Conservation (phyloP, 2,888 invertebrate species). For the Subacronicta megacephala region DNA sequence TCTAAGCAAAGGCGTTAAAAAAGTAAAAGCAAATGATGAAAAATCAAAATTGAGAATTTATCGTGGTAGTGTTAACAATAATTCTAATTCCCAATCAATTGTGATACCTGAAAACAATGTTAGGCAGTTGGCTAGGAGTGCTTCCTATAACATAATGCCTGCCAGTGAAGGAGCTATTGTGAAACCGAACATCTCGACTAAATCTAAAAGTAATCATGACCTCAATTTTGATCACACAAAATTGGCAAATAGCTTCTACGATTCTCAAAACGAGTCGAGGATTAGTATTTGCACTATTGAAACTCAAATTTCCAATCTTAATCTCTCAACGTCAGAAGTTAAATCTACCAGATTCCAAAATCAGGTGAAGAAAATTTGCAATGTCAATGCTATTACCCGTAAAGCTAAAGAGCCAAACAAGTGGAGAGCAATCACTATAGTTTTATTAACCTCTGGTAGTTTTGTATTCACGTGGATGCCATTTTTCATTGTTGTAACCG, state of each 20-base stretch:
- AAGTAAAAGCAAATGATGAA: constrained; percentile 54
- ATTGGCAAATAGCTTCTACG: constrained; percentile 39
- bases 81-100: constrained; percentile 53
- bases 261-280: constrained; percentile 64
- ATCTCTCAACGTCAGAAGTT: constrained; percentile 47
- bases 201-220: constrained; percentile 75
- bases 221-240: constrained; percentile 56
- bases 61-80: constrained; percentile 64
- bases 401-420: constrained; percentile 81
- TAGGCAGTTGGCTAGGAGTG: constrained; percentile 69
- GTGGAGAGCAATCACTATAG: constrained; percentile 91
- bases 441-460: constrained; percentile 90
- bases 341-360: constrained; percentile 44
- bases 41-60: constrained; percentile 74
- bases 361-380: constrained; percentile 46
- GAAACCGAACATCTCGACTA: constrained; percentile 43
- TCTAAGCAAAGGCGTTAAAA: constrained; percentile 70
- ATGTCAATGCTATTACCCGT: constrained; percentile 41
- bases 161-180: constrained; percentile 35
- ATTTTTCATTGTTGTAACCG: constrained; percentile 89
- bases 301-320: constrained; percentile 60
- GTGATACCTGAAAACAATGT: constrained; percentile 52
- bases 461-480: constrained; percentile 91
- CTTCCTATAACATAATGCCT: constrained; percentile 67
- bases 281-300: constrained; percentile 73